These are phyloP conservation scores for Ophioninae sp. DNA, from an alignment of 2,888 invertebrate species.

Conservation along the genomic window DNA sequence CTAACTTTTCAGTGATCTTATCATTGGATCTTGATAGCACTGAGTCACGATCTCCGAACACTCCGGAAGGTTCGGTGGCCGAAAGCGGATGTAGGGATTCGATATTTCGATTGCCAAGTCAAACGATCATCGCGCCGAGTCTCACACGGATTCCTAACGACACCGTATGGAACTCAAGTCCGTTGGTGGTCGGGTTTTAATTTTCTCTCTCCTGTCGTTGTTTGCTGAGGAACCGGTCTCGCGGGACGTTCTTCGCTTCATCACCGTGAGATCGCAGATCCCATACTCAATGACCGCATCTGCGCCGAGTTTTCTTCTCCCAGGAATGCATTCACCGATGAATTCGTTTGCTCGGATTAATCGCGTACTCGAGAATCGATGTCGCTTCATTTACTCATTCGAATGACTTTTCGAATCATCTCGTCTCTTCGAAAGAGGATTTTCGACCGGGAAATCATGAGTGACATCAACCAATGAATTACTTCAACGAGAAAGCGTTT, in stretches of 20 bases:
- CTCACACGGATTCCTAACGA: neutral
- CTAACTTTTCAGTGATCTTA: neutral
- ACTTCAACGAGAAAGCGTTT: constrained; percentile 70
- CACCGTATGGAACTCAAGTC: constrained; percentile 1
- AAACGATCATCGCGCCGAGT: neutral
- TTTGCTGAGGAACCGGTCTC: constrained; percentile 47
- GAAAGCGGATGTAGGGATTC: neutral
- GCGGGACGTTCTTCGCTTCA: constrained; percentile 21
- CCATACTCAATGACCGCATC: constrained; percentile 30
- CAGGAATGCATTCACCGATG: constrained; percentile 35
- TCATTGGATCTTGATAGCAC: neutral
- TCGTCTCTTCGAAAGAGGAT: no score
- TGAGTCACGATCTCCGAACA: neutral
- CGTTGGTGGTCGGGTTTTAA: constrained; percentile 45
- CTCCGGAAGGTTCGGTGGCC: neutral
- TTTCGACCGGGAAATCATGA: no score
- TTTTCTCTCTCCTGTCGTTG: constrained; percentile 9
- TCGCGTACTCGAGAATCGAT: constrained; percentile 28
- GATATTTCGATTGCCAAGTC: neutral
- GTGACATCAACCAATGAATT: constrained; percentile 72
- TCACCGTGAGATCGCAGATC: constrained; percentile 44
- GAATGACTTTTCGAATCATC: constrained; percentile 46
- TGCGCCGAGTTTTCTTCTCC: constrained; percentile 33
- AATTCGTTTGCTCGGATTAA: neutral
- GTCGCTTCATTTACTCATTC: constrained; percentile 73